These are phyloP conservation scores for Bolinopsis microptera DNA, from an alignment of 37 sponge, comb jelly and placozoan genomes.

Conservation along the genomic window DNA sequence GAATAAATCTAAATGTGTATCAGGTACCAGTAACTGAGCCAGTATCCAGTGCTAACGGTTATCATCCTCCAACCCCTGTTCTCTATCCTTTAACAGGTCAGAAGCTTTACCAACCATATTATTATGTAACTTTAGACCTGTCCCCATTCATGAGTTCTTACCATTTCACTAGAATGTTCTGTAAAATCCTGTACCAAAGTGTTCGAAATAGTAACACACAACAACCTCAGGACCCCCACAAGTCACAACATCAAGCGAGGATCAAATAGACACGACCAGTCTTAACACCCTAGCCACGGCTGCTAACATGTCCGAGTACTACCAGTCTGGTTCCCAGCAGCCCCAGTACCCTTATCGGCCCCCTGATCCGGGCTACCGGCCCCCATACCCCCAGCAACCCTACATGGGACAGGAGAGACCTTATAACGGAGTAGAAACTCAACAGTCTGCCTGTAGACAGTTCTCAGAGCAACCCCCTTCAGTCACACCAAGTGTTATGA, in stretches of 20 bases:
- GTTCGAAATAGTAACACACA: background rate
- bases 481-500: background rate
- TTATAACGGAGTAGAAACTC: background rate
- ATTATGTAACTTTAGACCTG: too few species aligned
- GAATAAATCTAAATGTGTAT: too few species aligned
- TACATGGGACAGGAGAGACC: background rate
- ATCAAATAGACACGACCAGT: constrained; percentile 12
- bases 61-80: background rate
- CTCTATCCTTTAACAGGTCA: background rate
- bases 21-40: background rate
- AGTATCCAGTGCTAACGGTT: background rate
- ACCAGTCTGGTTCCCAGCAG: background rate
- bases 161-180: too few species aligned
- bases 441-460: background rate
- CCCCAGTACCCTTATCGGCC: background rate
- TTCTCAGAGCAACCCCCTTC: background rate
- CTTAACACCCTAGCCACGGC: constrained; percentile 55
- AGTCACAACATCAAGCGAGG: background rate
- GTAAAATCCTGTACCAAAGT: too few species aligned
- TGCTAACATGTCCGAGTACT: constrained; percentile 52
- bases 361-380: background rate
- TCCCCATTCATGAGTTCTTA: too few species aligned
- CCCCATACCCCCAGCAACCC: background rate
- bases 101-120: too few species aligned
- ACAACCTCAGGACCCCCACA: background rate